These are phyloP conservation scores for Dasyurus viverrinus DNA, from an alignment of 2,113 vertebrate genomes.

Conservation along the genomic window DNA sequence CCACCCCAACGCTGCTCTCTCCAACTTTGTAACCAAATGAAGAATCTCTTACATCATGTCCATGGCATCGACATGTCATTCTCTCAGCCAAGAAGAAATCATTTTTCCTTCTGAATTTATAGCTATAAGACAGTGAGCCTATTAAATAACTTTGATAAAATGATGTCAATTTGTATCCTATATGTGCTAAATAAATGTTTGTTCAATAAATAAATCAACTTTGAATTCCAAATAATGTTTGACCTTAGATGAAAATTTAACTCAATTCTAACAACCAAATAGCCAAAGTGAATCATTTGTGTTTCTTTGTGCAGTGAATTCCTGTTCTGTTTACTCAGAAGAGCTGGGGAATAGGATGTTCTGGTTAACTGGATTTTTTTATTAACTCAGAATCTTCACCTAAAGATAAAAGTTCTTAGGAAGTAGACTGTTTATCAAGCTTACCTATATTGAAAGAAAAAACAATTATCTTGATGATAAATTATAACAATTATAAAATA, in stretches of 20 bases:
- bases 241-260: neutral
- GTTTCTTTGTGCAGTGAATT: neutral
- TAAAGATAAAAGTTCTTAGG: neutral
- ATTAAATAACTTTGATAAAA: neutral
- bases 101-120: neutral
- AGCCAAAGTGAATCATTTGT: neutral
- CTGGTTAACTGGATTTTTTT: neutral
- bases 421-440: neutral
- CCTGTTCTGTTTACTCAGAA: neutral
- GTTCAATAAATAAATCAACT: neutral
- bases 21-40: neutral
- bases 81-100: neutral
- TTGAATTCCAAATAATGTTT: neutral
- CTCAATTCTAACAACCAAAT: neutral
- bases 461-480: neutral
- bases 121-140: neutral
- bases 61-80: neutral
- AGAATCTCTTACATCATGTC: neutral
- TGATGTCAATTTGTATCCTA: neutral
- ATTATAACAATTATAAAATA: neutral
- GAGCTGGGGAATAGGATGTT: neutral
- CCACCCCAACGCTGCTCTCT: no score
- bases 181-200: neutral
- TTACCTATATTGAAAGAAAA: neutral
- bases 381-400: neutral